These are phyloP conservation scores for Drosophila navojoa DNA, from an alignment of 1,140 invertebrate genomes.

Conservation along the genomic window DNA sequence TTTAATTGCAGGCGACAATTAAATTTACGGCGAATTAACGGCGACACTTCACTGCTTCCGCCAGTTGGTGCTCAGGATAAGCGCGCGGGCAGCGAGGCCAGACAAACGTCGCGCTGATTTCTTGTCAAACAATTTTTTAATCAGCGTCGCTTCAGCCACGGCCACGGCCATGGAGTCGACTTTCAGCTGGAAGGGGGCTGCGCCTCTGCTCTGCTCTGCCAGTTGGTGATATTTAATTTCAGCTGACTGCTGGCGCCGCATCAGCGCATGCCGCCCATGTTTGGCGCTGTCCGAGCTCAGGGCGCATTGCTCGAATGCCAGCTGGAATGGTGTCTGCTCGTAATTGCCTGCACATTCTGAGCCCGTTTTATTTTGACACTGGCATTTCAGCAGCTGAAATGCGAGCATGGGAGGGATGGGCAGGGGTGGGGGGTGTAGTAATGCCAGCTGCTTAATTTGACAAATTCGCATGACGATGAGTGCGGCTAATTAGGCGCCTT, in stretches of 20 bases:
- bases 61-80: conserved; percentile 27
- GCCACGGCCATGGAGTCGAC: not conserved
- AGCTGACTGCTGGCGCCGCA: conserved; percentile 41
- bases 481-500: conserved; percentile 70
- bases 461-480: conserved; percentile 74
- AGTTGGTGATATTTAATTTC: conserved; percentile 64
- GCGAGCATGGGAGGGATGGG: not conserved
- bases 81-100: conserved; percentile 9
- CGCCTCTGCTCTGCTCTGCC: no score
- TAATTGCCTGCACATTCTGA: conserved; percentile 75
- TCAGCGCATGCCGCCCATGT: conserved; percentile 8
- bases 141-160: conserved; percentile 70
- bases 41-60: conserved; percentile 64
- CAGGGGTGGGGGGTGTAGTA: conserved; percentile 34
- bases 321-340: conserved; percentile 41
- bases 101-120: conserved; percentile 79
- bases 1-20: conserved; percentile 83
- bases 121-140: conserved; percentile 83
- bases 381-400: conserved; percentile 23
- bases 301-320: conserved; percentile 30
- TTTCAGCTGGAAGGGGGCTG: not conserved
- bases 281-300: conserved; percentile 29
- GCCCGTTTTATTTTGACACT: conserved; percentile 65
- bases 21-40: conserved; percentile 81
- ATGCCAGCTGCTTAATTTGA: conserved; percentile 71